These are phyloP conservation scores for Pseudopipra pipra DNA, from an alignment of 2,113 vertebrate genomes.

Conservation along the genomic window DNA sequence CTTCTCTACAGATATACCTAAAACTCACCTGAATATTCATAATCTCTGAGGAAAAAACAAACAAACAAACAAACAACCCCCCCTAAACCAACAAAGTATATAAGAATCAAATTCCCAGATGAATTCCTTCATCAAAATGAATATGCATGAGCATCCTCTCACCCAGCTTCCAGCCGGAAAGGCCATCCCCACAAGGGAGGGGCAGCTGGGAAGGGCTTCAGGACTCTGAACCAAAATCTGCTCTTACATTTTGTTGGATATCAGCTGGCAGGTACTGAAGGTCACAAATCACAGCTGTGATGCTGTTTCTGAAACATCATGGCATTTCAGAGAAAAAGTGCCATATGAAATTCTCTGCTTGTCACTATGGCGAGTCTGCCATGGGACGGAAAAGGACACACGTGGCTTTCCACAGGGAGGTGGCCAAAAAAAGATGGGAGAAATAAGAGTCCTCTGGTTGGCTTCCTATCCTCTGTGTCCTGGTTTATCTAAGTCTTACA, in stretches of 20 bases:
- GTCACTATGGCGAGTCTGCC: not conserved
- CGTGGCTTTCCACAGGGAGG: not conserved
- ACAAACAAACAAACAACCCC: not conserved
- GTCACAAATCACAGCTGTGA: constrained; percentile 7
- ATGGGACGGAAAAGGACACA: not conserved
- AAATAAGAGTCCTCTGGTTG: not conserved
- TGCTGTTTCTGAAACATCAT: not conserved
- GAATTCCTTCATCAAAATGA: not conserved
- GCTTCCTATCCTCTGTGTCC: not conserved
- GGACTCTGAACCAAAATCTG: not conserved
- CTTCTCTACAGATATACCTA: not conserved
- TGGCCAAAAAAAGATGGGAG: not conserved
- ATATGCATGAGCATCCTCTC: not conserved
- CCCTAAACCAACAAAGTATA: not conserved
- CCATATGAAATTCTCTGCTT: not conserved
- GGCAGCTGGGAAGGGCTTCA: not conserved
- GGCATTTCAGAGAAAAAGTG: constrained; percentile 4
- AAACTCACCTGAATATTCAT: not conserved
- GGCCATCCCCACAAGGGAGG: not conserved
- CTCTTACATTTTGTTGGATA: not conserved
- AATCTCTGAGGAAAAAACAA: not conserved
- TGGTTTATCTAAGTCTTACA: not conserved
- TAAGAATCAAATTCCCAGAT: not conserved
- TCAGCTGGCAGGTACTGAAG: constrained; percentile 31
- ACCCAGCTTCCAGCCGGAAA: not conserved